These are phyloP conservation scores for Carcina quercana DNA, from an alignment of 2,888 invertebrate genomes.

Conservation along the genomic window DNA sequence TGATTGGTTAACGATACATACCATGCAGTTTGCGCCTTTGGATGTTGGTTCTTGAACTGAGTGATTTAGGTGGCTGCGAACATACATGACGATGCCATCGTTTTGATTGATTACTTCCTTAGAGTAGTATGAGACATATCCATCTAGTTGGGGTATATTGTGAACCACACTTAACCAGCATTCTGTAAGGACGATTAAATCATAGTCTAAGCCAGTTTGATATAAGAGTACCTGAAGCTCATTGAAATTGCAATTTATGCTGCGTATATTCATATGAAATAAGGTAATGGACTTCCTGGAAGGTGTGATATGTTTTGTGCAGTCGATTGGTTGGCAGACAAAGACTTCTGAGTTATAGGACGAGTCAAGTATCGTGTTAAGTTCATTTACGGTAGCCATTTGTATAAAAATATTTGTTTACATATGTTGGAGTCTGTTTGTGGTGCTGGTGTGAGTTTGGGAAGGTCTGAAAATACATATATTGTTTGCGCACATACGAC, in stretches of 20 bases:
- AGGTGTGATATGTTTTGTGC: background rate
- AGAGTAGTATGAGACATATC: background rate
- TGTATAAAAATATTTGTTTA: background rate
- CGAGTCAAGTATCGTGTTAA: background rate
- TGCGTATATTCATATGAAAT: slow-evolving; percentile 1
- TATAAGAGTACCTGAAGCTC: background rate
- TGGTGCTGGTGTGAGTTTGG: background rate
- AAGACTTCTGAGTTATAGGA: background rate
- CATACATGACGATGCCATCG: background rate
- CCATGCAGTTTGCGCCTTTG: background rate
- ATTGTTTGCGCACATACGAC: background rate
- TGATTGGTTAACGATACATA: background rate
- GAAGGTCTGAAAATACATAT: background rate
- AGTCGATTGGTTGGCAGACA: background rate
- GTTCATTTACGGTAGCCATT: background rate
- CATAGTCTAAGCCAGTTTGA: background rate
- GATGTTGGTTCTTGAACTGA: background rate
- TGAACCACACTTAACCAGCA: background rate
- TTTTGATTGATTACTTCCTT: background rate
- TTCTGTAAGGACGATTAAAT: background rate
- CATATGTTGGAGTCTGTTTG: background rate
- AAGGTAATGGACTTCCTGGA: background rate
- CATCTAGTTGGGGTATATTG: background rate
- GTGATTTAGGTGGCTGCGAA: background rate
- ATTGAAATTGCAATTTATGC: background rate